Percentiles rank a stretch among this genome's conserved stretches.
Evolutionary conservation across 2,888 invertebrate species (phyloP).

Genomic region (Coelogynopora nodosa): DNA sequence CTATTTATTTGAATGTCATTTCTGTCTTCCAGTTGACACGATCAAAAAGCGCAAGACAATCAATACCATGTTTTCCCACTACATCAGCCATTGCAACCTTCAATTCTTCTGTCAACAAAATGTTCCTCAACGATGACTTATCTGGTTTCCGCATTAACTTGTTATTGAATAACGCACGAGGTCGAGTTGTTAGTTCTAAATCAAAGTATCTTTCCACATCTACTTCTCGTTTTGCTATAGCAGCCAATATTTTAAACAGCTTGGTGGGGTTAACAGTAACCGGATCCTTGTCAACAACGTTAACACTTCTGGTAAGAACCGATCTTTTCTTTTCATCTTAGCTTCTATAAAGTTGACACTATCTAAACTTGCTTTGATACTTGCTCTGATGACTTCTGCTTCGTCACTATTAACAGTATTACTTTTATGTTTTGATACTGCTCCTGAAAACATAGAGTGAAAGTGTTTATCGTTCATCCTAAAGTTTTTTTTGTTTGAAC

Average conservation of each 20-base stretch:
- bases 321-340: neutral
- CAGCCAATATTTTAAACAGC: conserved; percentile 5
- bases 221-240: conserved; percentile 21
- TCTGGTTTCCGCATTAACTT: neutral
- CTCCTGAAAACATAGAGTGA: neutral
- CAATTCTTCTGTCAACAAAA: conserved; percentile 25
- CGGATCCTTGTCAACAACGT: conserved; percentile 8
- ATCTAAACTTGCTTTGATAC: neutral
- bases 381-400: neutral
- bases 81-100: conserved; percentile 11
- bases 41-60: neutral
- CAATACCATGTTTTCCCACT: neutral
- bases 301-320: neutral
- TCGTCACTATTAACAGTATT: neutral
- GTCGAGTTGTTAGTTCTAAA: neutral
- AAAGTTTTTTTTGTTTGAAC: neutral
- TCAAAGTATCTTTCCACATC: neutral
- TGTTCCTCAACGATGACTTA: conserved; percentile 11
- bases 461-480: neutral
- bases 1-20: neutral
- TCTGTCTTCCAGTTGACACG: conserved; percentile 6
- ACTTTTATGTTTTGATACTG: neutral
- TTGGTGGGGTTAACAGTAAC: conserved; percentile 19
- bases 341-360: neutral
- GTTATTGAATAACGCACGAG: neutral